Conservation (phyloP, 2,797 vertebrate species). For the Pterois miles region DNA sequence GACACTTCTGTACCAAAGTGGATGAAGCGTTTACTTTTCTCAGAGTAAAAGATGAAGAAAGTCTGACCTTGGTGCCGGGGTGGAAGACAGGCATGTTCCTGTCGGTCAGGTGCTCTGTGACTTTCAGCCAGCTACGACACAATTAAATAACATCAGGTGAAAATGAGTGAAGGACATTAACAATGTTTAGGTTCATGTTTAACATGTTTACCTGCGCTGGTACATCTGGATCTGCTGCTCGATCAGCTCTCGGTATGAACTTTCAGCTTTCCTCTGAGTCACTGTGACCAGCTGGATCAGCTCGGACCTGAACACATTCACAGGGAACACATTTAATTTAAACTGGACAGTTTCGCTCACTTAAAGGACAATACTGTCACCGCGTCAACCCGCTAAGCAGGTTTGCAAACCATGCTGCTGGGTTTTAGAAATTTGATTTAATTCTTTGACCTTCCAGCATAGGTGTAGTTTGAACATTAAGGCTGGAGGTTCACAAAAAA, state of each 20-base stretch:
- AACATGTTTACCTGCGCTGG: conserved; percentile 89
- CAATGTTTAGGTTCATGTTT: too few species aligned
- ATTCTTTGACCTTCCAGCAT: background rate
- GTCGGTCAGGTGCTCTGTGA: conserved; percentile 90
- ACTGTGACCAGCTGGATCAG: conserved; percentile 96
- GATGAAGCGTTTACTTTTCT: background rate
- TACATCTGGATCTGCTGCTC: conserved; percentile 94
- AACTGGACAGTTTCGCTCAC: background rate
- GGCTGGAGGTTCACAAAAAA: too few species aligned
- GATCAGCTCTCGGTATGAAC: conserved; percentile 91
- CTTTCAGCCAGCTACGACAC: conserved; percentile 90
- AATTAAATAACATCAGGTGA: background rate
- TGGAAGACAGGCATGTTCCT: conserved; percentile 91
- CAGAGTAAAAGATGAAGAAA: background rate
- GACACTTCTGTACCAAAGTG: background rate
- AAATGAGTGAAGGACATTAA: rapidly evolving
- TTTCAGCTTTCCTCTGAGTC: conserved; percentile 93
- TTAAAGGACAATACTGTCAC: background rate
- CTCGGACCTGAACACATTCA: conserved; percentile 86
- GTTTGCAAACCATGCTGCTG: background rate
- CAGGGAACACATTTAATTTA: background rate
- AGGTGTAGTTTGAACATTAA: too few species aligned
- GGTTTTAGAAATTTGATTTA: background rate
- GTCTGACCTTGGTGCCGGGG: conserved; percentile 90
- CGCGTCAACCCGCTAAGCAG: too few species aligned